Base-by-base conservation (phyloP, 1,140 invertebrate genomes). In the Camponotus pennsylvanicus region DNA sequence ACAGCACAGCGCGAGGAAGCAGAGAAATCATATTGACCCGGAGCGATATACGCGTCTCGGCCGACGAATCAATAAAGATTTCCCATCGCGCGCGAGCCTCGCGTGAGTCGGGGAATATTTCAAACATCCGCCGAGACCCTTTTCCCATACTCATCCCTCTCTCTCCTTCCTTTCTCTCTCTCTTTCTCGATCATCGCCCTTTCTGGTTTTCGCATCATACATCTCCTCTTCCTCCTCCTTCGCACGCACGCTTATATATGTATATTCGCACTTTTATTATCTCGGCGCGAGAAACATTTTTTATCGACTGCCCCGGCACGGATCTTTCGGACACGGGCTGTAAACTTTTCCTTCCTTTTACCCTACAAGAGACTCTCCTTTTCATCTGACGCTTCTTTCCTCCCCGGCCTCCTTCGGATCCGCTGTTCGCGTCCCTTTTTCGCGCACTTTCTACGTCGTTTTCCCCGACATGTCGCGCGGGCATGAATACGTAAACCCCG, bases 1-100 rank as follows among this genome's bases (percentile, higher is more conserved):
- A 87, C 42, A 59, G 73, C 55, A 78, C 59, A 21, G 21, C 34
- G 59, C 49, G 32, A 73, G 66, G 42, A 75, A 80, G 78, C 83
- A 86, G 75, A 89, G 83, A 91, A 90, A 93, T 92, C 92, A 93
- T 93, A 93, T 93, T 93, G 93, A 93, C 93, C 91, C 88, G 91
- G 90, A 93, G 91, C 89, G 88, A 91, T 92, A 91, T 88, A 93
- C 89, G 88, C 69, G 45, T 61, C 88, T 86, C 90, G 80, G 64
- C 86, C 89, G 90, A 91, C 89, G 91, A 94, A 94, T 94, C 93
- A 93, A 94, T 94, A 94, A 93, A 94, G 93, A 94, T 94, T 93
- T 94, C 89, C 92, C 92, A 93, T 92, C 90, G 92, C 92, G 82
- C 90, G 92, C 92, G 82, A 91, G 89, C 83, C 67, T 87, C 88